phyloP scores from a whole-genome alignment of 2,113 vertebrate genomes.

The Pycnonotus jocosus region DNA sequence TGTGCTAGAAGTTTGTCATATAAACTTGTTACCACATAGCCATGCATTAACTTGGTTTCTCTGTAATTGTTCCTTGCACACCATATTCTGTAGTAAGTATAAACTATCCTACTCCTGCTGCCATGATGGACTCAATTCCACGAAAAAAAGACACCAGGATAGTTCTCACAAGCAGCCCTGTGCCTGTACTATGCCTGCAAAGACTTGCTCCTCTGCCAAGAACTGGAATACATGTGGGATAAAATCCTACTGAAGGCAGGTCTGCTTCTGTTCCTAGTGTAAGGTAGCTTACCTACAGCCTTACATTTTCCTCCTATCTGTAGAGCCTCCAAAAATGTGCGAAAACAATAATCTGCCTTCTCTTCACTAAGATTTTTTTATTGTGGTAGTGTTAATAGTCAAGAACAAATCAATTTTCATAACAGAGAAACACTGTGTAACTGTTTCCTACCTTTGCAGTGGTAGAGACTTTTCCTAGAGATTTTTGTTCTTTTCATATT shows the following conservation, averaged over 20 bases:
- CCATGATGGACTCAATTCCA: background rate
- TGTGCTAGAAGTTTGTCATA: background rate
- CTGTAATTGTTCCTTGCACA: background rate
- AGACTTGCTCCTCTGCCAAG: background rate
- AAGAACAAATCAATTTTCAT: background rate
- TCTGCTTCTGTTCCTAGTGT: background rate
- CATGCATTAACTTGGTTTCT: rapidly evolving
- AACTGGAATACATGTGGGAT: background rate
- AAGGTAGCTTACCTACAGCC: background rate
- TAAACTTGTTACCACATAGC: background rate
- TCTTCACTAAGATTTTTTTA: background rate
- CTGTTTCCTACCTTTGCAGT: background rate
- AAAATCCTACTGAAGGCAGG: background rate
- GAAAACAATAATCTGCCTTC: background rate
- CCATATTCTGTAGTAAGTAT: background rate
- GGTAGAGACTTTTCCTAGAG: background rate
- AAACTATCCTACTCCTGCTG: background rate
- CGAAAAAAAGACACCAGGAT: background rate
- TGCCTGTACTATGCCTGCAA: background rate
- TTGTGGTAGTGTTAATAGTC: background rate
- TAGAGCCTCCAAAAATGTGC: background rate
- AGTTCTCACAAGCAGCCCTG: background rate
- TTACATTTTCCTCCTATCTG: background rate
- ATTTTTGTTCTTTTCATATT: background rate
- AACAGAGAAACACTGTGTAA: background rate